phyloP scores from a whole-genome alignment of 2,113 vertebrate species.

The Stomatorhinus ivindoensis region DNA sequence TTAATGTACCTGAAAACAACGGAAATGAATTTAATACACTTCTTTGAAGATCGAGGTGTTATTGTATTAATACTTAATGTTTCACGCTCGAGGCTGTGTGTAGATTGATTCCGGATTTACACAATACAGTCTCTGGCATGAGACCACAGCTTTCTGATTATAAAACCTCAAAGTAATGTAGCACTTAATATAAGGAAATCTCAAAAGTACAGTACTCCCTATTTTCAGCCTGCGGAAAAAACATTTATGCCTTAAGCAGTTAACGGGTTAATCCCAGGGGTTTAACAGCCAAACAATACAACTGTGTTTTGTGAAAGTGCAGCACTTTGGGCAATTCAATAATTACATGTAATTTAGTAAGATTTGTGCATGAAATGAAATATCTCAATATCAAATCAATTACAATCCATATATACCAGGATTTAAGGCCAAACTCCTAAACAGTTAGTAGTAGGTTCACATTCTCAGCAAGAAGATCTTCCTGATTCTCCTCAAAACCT shows the following conservation, averaged over 20 bases:
- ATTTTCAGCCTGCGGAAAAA: background rate
- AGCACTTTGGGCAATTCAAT: background rate
- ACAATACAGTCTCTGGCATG: background rate
- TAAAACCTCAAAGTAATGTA: background rate
- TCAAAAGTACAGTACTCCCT: background rate
- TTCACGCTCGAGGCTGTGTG: background rate
- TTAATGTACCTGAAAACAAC: conserved; percentile 10
- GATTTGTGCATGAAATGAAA: background rate
- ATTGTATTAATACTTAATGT: background rate
- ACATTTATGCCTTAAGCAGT: background rate
- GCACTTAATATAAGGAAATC: background rate
- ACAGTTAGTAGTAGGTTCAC: background rate
- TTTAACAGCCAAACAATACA: background rate
- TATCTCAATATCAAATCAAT: background rate
- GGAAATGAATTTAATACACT: background rate
- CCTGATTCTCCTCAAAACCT: background rate
- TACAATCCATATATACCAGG: background rate
- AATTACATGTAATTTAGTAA: background rate
- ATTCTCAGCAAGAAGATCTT: background rate
- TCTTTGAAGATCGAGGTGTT: background rate
- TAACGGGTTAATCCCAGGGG: background rate
- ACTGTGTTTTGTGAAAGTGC: background rate
- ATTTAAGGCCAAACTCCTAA: background rate
- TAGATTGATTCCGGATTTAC: background rate
- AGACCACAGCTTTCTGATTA: background rate